Evolutionary conservation across 2,113 vertebrate genomes (phyloP), one percentile per base, ranked within the genome.

Genomic region (Balaenoptera acutorostrata): DNA sequence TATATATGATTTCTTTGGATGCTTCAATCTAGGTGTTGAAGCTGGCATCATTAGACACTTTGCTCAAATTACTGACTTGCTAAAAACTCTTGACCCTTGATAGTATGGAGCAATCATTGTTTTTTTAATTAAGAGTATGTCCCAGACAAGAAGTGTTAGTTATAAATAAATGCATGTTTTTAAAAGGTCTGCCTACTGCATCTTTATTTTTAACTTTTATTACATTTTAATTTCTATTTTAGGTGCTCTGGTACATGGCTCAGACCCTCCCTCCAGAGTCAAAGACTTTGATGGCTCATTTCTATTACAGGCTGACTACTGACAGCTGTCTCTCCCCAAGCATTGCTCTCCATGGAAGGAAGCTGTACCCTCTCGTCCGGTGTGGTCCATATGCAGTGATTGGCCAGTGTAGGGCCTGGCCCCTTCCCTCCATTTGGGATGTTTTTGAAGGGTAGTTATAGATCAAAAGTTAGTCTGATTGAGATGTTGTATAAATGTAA

Each of bases 341-440:
- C 9, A 4, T 29, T 36, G 49, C 20, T 46, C 31, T 3, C 5
- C 0, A 3, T 29, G 1, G 61, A 13, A 36, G 36, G 36, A 36
- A 36, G 36, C 36, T 57, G 13, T 4, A 2, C 14, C 25, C 23
- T 17, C 66, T 41, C 27, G 6, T 49, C 52, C 3, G 2, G 8
- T 39, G 11, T 41, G 25, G 41, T 39, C 18, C 27, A 12, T 13
- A 46, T 0, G 1, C 15, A 59, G 29, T 1, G 49, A 69, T 4
- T 33, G 81, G 71, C 52, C 9, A 59, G 7, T 36, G 49, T 9
- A 33, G 64, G 14, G 6, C 21, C 36, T 44, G 46, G 12, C 23
- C 59, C 2, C 36, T 14, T 29, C 9, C 29, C 23, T 84, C 69
- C 18, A 25, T 46, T 21, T 59, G 36, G 61, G 61, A 18, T 2